phyloP scores from a whole-genome alignment of 2,888 invertebrate genomes.

The Plebejus argus region DNA sequence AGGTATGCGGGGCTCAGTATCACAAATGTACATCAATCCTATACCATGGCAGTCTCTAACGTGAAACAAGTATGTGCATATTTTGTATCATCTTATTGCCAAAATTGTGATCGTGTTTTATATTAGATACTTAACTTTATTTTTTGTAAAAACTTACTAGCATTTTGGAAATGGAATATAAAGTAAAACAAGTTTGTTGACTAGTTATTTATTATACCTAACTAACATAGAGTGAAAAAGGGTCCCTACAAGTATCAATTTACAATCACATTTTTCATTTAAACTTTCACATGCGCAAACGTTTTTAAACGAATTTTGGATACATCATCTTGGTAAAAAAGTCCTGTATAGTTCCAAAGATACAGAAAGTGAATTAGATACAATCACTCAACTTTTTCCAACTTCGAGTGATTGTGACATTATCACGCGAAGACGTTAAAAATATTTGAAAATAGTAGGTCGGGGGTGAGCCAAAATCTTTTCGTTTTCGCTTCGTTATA shows the following conservation, averaged over 20 bases:
- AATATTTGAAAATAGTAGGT: neutral
- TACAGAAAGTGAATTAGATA: too few species aligned
- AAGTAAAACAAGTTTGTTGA: slow-evolving; percentile 53
- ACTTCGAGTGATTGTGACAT: neutral
- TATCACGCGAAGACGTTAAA: too few species aligned
- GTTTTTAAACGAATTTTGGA: neutral
- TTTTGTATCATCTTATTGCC: neutral
- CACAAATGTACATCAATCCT: slow-evolving; percentile 84
- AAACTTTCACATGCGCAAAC: neutral
- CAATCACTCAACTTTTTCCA: too few species aligned
- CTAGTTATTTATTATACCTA: slow-evolving; percentile 35
- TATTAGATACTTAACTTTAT: slow-evolving; percentile 6
- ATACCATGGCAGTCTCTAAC: slow-evolving; percentile 81
- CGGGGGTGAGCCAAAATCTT: too few species aligned
- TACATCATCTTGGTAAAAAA: neutral
- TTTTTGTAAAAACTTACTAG: neutral
- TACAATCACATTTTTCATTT: slow-evolving; percentile 10
- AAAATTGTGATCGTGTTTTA: neutral
- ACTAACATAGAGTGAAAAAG: slow-evolving; percentile 39
- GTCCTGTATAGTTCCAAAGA: neutral
- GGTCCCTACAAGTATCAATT: slow-evolving; percentile 45
- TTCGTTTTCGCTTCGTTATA: too few species aligned
- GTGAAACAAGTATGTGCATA: slow-evolving; percentile 45
- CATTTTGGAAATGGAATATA: slow-evolving; percentile 38
- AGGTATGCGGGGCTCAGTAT: slow-evolving; percentile 84